Evolutionary conservation across 1,140 invertebrate species (phyloP), one percentile per base, ranked within the genome.

Genomic region (Colletes gigas): DNA sequence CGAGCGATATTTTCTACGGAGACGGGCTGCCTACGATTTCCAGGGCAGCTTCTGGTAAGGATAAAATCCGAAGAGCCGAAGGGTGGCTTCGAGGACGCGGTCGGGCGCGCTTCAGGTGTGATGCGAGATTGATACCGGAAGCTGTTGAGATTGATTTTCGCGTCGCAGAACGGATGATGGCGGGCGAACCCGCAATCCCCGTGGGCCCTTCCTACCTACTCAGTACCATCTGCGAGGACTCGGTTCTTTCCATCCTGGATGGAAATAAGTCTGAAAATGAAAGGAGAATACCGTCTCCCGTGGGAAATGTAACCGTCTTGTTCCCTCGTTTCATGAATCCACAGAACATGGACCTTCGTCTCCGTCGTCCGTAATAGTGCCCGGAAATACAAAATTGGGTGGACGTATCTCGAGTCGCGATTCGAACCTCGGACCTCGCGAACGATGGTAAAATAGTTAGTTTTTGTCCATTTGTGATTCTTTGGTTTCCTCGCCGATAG

Each of bases 91-190:
- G 55, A 59, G 21, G 55, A 63, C 44, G 79, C 55, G 78, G 68
- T 72, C 68, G 68, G 52, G 52, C 69, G 57, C 52, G 82, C 59
- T 88, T 88, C 85, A 85, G 83, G 86, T 85, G 85, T 57, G 77
- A 79, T 79, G 70, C 75, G 83, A 85, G 82, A 87, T 85, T 88
- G 85, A 88, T 83, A 85, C 81, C 85, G 82, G 73, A 85, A 85
- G 76, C 85, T 74, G 85, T 84, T 67, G 85, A 88, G 87, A 88
- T 87, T 88, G 87, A 88, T 88, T 87, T 87, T 76, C 78, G 72
- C 73, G 66, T 81, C 62, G 68, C 30, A n/a, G 78, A 76, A 81
- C 47, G 69, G 67, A 75, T 71, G 62, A 86, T 71, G 83, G 67
- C 39, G n/a, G 30, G 54, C 10, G 59, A 30, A 6, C 39, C 50